A percentile compares a stretch with the other conserved stretches of the same genome.
These are phyloP conservation scores for Drosophila paucipuncta DNA, from an alignment of 2,888 invertebrate species.

Conservation along the genomic window DNA sequence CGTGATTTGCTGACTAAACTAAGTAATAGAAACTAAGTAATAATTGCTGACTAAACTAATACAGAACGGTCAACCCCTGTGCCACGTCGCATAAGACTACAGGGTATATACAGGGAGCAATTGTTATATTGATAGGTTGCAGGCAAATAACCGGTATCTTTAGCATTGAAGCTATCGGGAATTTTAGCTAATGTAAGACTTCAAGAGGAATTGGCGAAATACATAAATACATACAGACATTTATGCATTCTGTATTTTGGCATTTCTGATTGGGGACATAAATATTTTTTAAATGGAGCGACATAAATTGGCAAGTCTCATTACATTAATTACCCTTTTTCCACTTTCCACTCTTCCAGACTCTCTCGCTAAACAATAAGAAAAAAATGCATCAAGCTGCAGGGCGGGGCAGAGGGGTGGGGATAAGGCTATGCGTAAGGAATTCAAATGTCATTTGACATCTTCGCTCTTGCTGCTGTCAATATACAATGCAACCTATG, in stretches of 20 bases:
- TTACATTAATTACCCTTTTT: constrained; percentile 13
- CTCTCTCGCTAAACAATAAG: neutral
- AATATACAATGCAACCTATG: neutral
- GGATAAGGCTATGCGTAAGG: constrained; percentile 19
- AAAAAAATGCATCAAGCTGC: constrained; percentile 44
- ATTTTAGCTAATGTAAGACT: constrained; percentile 9
- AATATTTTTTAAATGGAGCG: neutral
- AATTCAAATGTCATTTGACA: constrained; percentile 27
- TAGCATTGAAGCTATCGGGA: neutral
- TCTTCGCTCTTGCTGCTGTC: constrained; percentile 10
- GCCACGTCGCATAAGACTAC: neutral
- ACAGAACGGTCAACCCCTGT: neutral
- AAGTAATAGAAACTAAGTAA: neutral
- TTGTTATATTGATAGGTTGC: neutral
- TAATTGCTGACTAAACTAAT: neutral
- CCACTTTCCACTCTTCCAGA: neutral
- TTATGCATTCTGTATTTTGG: neutral
- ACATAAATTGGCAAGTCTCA: constrained; percentile 1
- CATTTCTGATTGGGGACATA: neutral
- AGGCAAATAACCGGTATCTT: neutral
- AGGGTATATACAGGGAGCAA: neutral
- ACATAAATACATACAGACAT: constrained; percentile 2
- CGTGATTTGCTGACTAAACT: too few relatives aligned
- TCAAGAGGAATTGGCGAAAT: constrained; percentile 5
- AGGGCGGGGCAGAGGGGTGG: neutral